Conservation (phyloP, 2,113 vertebrate genomes). For the Centropristis striata region DNA sequence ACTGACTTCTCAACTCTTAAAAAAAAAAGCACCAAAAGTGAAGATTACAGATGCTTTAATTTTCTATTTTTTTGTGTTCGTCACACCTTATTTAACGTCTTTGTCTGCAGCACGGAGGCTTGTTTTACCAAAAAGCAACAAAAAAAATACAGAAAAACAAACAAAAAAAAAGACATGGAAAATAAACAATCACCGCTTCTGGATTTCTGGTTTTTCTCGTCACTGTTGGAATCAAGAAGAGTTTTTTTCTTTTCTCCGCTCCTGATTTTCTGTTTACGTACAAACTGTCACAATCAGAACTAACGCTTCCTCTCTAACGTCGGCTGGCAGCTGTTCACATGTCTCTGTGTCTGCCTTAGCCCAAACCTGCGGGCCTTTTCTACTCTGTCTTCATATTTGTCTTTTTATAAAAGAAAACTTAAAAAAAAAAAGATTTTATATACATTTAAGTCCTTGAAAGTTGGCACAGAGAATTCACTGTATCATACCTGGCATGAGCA, state of each 20-base stretch:
- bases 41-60: slow-evolving; percentile 65
- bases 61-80: slow-evolving; percentile 51
- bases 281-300: slow-evolving; percentile 66
- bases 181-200: slow-evolving; percentile 26
- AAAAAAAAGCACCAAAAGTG: slow-evolving; percentile 65
- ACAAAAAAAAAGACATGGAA: slow-evolving; percentile 62
- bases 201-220: slow-evolving; percentile 30
- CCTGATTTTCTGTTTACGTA: slow-evolving; percentile 74
- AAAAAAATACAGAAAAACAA: slow-evolving; percentile 30
- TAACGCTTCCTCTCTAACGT: not conserved
- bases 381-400: slow-evolving; percentile 66
- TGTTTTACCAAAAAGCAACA: slow-evolving; percentile 76
- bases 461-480: slow-evolving; percentile 41
- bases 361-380: slow-evolving; percentile 82
- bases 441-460: slow-evolving; percentile 24
- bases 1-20: slow-evolving; percentile 76
- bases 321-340: slow-evolving; percentile 81
- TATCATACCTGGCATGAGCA: slow-evolving; percentile 51
- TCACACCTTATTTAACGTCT: slow-evolving; percentile 77
- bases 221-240: slow-evolving; percentile 27
- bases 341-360: slow-evolving; percentile 67
- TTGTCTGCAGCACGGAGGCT: slow-evolving; percentile 87
- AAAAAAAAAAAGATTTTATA: slow-evolving; percentile 44
- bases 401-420: slow-evolving; percentile 32
- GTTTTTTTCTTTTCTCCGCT: slow-evolving; percentile 65